phyloP scores from a whole-genome alignment of 2,888 invertebrate species.

The Brachyptera putata region DNA sequence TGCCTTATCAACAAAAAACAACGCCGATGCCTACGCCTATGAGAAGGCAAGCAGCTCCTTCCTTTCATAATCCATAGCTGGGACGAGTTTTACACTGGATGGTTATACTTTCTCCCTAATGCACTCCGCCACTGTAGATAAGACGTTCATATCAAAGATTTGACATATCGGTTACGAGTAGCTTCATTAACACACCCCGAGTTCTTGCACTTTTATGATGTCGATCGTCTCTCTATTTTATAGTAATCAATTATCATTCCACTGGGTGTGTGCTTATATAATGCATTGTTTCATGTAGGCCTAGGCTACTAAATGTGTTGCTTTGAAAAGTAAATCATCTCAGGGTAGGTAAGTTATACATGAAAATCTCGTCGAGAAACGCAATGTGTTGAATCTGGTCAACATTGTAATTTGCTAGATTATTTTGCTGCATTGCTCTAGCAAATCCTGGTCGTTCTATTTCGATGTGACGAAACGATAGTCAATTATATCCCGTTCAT shows the following conservation, averaged over 20 bases:
- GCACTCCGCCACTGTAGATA: neutral
- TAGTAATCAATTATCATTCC: neutral
- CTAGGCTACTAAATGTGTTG: no score
- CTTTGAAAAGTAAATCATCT: neutral
- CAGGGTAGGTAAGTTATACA: neutral
- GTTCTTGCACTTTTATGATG: neutral
- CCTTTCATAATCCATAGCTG: neutral
- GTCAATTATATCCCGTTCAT: neutral
- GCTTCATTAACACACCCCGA: neutral
- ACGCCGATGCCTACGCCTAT: neutral
- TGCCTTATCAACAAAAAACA: constrained; percentile 1
- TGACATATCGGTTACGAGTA: no score
- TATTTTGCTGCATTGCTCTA: neutral
- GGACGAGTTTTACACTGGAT: no score
- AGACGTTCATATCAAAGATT: no score
- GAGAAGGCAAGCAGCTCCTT: neutral
- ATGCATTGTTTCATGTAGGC: neutral
- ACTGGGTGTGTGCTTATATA: neutral
- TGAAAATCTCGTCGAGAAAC: neutral
- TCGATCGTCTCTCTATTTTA: no score
- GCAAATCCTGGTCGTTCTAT: neutral
- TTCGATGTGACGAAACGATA: neutral
- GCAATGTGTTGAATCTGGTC: neutral
- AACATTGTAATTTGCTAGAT: neutral
- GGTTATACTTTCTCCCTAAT: no score